phyloP scores from a whole-genome alignment of 1,140 invertebrate genomes.

The Grapholita molesta region DNA sequence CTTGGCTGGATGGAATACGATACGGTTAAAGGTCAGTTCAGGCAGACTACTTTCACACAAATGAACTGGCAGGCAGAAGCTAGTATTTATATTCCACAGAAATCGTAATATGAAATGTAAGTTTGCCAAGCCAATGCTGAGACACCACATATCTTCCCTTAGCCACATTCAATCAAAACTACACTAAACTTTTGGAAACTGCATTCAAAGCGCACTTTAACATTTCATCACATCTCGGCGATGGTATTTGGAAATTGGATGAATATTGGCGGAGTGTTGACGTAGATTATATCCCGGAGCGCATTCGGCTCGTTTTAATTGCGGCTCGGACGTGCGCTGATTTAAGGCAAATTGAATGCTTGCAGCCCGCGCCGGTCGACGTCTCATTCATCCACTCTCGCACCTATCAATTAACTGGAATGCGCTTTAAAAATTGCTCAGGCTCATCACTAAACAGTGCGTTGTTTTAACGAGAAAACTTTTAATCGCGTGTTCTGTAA shows the following conservation, averaged over 20 bases:
- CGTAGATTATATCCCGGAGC: slow-evolving; percentile 48
- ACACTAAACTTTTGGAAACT: not conserved
- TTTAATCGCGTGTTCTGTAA: too few relatives aligned
- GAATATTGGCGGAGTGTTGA: slow-evolving; percentile 42
- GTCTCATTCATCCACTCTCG: slow-evolving; percentile 42
- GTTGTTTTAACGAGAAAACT: slow-evolving; percentile 31
- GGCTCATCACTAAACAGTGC: slow-evolving; percentile 32
- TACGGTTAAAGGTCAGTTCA: too few relatives aligned
- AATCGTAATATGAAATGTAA: too few relatives aligned
- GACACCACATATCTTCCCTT: not conserved
- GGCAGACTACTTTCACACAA: too few relatives aligned
- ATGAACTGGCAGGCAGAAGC: too few relatives aligned
- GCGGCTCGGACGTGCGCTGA: slow-evolving; percentile 40
- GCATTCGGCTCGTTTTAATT: slow-evolving; percentile 55
- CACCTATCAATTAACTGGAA: slow-evolving; percentile 57
- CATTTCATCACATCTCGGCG: not conserved
- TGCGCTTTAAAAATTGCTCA: slow-evolving; percentile 35
- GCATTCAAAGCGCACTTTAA: slow-evolving; percentile 5
- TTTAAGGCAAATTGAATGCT: slow-evolving; percentile 62
- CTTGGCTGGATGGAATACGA: too few relatives aligned
- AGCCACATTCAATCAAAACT: not conserved
- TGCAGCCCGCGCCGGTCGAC: slow-evolving; percentile 35
- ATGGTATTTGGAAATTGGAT: slow-evolving; percentile 38
- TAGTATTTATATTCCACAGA: too few relatives aligned
- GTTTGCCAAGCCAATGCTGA: not conserved